Percentiles rank a stretch among this genome's conserved stretches.
phyloP scores from a whole-genome alignment of 2,113 vertebrate genomes.

The Manacus vitellinus region DNA sequence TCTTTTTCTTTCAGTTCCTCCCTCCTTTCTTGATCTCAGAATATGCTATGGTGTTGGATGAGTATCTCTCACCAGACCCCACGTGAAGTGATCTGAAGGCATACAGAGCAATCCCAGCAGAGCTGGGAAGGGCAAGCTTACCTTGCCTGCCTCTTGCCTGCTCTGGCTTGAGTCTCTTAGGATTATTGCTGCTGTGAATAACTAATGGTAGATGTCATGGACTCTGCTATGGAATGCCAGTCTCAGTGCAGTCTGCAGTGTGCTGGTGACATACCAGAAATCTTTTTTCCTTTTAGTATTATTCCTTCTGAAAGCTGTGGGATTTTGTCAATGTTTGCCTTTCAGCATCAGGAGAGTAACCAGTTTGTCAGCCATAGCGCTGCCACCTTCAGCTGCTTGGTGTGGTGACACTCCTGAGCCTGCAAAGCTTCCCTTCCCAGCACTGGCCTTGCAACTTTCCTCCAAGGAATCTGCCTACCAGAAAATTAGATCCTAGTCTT shows the following conservation, averaged over 20 bases:
- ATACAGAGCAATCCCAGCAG: not conserved
- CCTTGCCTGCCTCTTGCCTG: not conserved
- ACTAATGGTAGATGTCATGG: not conserved
- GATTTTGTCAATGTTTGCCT: not conserved
- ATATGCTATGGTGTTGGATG: not conserved
- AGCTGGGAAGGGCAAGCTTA: not conserved
- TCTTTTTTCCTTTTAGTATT: not conserved
- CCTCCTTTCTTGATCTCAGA: not conserved
- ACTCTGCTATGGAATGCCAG: not conserved
- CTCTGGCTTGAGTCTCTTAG: not conserved
- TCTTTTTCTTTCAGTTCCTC: not conserved
- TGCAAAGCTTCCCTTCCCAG: not conserved
- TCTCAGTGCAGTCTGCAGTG: not conserved
- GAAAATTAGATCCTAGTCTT: not conserved
- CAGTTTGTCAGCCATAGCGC: not conserved
- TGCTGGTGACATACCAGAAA: not conserved
- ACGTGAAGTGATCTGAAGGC: not conserved
- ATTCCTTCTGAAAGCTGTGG: not conserved
- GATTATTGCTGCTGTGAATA: not conserved
- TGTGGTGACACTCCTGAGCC: not conserved
- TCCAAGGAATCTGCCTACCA: not conserved
- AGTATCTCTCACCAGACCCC: not conserved
- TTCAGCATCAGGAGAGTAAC: not conserved
- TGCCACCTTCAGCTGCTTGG: not conserved
- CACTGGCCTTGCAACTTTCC: not conserved